These are phyloP conservation scores for Cynopterus sphinx DNA, from an alignment of 2,797 vertebrate species.

Conservation along the genomic window DNA sequence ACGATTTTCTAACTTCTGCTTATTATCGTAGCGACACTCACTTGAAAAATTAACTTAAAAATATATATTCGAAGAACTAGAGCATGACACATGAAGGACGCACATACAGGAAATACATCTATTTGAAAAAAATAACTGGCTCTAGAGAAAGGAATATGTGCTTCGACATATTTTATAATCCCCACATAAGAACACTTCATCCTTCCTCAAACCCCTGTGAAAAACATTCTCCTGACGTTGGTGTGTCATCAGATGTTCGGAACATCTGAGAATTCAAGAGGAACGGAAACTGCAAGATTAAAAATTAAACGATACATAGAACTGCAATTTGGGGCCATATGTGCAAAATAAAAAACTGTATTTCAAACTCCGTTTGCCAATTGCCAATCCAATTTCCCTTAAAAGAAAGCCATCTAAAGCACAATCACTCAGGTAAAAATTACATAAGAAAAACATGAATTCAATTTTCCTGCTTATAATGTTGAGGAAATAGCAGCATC, in stretches of 20 bases:
- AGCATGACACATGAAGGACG: background rate
- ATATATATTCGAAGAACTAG: background rate
- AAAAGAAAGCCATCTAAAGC: background rate
- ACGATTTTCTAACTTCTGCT: background rate
- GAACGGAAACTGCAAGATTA: slow-evolving; percentile 18
- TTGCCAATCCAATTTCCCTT: background rate
- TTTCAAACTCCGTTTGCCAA: slow-evolving; percentile 5
- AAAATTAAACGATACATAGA: background rate
- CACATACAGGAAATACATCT: background rate
- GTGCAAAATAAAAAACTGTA: background rate
- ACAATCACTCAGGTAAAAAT: slow-evolving; percentile 40
- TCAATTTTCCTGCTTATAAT: background rate
- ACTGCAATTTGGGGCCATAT: background rate
- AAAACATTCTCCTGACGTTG: slow-evolving; percentile 12
- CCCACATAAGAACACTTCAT: background rate
- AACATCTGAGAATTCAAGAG: background rate
- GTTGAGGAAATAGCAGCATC: background rate
- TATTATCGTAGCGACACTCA: background rate
- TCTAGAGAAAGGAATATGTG: background rate
- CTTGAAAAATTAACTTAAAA: background rate
- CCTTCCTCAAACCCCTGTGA: background rate
- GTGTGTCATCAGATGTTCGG: background rate
- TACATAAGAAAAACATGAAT: slow-evolving; percentile 12
- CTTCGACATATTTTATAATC: slow-evolving; percentile 41
- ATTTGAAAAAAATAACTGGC: background rate